These are phyloP conservation scores for Auanema sp. DNA, from an alignment of 2,888 invertebrate species.

Conservation along the genomic window DNA sequence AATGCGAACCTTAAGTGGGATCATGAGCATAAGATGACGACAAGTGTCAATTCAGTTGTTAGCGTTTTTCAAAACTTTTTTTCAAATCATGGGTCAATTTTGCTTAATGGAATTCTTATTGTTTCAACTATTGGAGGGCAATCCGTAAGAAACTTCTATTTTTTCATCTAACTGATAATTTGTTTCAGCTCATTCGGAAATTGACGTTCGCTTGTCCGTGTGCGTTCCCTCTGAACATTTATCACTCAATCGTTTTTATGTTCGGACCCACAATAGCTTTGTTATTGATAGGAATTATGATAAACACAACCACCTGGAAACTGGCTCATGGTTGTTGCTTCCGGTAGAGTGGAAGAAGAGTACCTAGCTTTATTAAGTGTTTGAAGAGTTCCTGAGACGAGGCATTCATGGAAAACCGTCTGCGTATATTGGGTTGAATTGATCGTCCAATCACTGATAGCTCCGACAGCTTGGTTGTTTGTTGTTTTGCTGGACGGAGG, in stretches of 20 bases:
- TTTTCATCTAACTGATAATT: background rate
- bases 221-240: slow-evolving; percentile 53
- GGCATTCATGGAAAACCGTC: slow-evolving; percentile 45
- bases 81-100: slow-evolving; percentile 53
- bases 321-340: slow-evolving; percentile 53
- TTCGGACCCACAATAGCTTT: slow-evolving; percentile 41
- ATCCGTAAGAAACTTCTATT: slow-evolving; percentile 36
- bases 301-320: slow-evolving; percentile 58
- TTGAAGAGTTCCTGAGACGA: slow-evolving; percentile 40
- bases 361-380: background rate
- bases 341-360: slow-evolving; percentile 29
- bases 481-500: slow-evolving; percentile 56
- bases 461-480: slow-evolving; percentile 57
- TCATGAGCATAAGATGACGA: slow-evolving; percentile 21
- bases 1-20: background rate
- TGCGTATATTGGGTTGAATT: slow-evolving; percentile 52
- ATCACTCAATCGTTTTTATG: slow-evolving; percentile 51
- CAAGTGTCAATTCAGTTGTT: slow-evolving; percentile 43
- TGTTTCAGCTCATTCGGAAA: slow-evolving; percentile 48
- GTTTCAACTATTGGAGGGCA: slow-evolving; percentile 58
- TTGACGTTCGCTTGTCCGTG: slow-evolving; percentile 57
- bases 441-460: slow-evolving; percentile 45
- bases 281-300: slow-evolving; percentile 37
- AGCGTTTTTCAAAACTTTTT: slow-evolving; percentile 49
- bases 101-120: slow-evolving; percentile 55